Evolutionary conservation across 1,140 invertebrate genomes (phyloP), one percentile per base, ranked within the genome.

Genomic region (Mizuhopecten yessoensis): DNA sequence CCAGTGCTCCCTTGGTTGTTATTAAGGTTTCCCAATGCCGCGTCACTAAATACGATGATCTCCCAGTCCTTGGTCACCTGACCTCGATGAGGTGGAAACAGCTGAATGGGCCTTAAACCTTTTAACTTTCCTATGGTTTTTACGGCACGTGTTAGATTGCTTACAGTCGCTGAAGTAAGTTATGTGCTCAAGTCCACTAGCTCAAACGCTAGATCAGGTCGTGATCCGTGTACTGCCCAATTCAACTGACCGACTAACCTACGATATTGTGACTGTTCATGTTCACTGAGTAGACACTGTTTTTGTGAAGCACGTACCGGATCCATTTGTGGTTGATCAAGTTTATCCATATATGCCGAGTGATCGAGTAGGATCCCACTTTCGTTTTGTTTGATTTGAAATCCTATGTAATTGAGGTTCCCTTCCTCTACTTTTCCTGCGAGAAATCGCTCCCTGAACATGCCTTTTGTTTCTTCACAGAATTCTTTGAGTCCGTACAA

Each of bases 401-500:
- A 92, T 13, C 90, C 90, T 57, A 92, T 92, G 36, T 92, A 92
- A 36, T 87, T 34, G 34, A 92, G 93, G 33, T 91, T 23, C 49
- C 33, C n/a, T 87, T 90, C 88, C 49, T 92, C 90, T 34, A 93
- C 34, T 87, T 92, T 93, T 75, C 90, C 90, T 39, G 87, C 93
- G 29, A 88, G 23, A 88, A 94, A 94, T 89, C 91, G 89, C 90
- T 88, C 33, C 49, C 57, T 34, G 20, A 33, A 10, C 45, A 11
- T 17, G 34, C 39, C 33, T 49, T 86, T n/a, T n/a, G n/a, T n/a
- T n/a, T n/a, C n/a, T n/a, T n/a, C n/a, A n/a, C n/a, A n/a, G n/a
- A n/a, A n/a, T n/a, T 94, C 93, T 36, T 92, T 93, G 0, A 92
- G 57, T 0, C 92, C 88, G 87, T 93, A 92, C n/a, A 93, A 57